Conservation (phyloP, 2,797 vertebrate species). For the Thunnus albacares region DNA sequence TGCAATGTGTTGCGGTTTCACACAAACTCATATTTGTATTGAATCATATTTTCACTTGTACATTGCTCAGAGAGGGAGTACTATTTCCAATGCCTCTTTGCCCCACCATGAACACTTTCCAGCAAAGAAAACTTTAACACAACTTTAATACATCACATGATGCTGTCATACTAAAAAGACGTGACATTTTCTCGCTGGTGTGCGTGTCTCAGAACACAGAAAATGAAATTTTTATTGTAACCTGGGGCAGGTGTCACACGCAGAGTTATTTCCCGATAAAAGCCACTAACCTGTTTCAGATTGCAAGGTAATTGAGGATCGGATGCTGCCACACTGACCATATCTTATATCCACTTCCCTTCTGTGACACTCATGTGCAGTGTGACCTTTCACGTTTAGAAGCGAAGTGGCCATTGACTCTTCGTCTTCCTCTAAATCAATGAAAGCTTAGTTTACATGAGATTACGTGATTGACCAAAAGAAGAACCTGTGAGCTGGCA, state of each 20-base stretch:
- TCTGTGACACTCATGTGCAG: neutral
- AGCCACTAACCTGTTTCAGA: neutral
- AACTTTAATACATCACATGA: too few species aligned
- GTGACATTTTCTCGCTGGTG: neutral
- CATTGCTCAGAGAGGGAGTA: constrained; percentile 6
- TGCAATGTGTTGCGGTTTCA: constrained; percentile 22
- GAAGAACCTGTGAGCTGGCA: neutral
- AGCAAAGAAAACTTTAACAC: neutral
- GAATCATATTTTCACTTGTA: neutral
- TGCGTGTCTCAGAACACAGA: neutral
- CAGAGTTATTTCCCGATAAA: constrained; percentile 15
- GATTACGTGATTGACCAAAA: neutral
- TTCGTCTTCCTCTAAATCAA: constrained; percentile 2
- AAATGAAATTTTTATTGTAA: neutral
- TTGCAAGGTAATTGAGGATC: neutral
- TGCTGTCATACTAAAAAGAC: neutral
- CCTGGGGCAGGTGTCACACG: neutral
- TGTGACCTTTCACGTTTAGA: neutral
- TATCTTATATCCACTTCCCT: neutral
- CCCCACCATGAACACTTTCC: neutral
- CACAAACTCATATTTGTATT: neutral
- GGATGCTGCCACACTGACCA: neutral
- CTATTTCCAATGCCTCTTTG: neutral
- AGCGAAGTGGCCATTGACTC: neutral
- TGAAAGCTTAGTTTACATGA: neutral